A percentile compares a stretch with the other conserved stretches of the same genome.
These are phyloP conservation scores for Micrasema minimum DNA, from an alignment of 1,140 invertebrate species.

Conservation along the genomic window DNA sequence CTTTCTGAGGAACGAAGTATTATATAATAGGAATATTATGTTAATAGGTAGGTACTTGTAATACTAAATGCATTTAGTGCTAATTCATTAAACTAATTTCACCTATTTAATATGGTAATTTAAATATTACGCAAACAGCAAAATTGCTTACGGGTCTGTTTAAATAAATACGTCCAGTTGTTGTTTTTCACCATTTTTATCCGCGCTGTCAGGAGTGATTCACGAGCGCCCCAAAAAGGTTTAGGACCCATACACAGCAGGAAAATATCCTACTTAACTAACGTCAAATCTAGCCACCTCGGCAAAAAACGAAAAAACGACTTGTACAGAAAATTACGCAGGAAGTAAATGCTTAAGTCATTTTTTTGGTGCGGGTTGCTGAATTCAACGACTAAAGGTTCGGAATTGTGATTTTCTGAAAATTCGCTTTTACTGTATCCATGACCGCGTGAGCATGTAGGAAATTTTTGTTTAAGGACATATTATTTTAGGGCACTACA, in stretches of 20 bases:
- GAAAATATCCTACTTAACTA: not conserved
- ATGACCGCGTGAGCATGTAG: conserved; percentile 25
- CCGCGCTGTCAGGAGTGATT: conserved; percentile 45
- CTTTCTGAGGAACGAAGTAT: too few relatives aligned
- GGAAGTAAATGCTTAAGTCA: not conserved
- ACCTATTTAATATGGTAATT: too few relatives aligned
- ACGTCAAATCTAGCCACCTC: not conserved
- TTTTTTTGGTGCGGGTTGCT: not conserved
- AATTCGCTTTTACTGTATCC: conserved; percentile 14
- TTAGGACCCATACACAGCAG: conserved; percentile 28
- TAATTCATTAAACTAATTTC: too few relatives aligned
- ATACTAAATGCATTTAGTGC: too few relatives aligned
- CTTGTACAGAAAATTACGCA: not conserved
- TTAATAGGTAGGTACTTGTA: too few relatives aligned
- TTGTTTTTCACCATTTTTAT: conserved; percentile 45
- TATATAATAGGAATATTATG: too few relatives aligned
- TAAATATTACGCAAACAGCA: too few relatives aligned
- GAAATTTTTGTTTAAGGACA: conserved; percentile 40
- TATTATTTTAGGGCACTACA: conserved; percentile 41
- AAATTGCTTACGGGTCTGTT: conserved; percentile 18
- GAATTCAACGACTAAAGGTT: not conserved
- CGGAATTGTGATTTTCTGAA: conserved; percentile 28
- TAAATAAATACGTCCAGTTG: conserved; percentile 3
- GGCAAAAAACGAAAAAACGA: not conserved
- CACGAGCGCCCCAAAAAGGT: conserved; percentile 35